phyloP scores from a whole-genome alignment of 2,888 invertebrate species.

The Blastobasis lacticolella region DNA sequence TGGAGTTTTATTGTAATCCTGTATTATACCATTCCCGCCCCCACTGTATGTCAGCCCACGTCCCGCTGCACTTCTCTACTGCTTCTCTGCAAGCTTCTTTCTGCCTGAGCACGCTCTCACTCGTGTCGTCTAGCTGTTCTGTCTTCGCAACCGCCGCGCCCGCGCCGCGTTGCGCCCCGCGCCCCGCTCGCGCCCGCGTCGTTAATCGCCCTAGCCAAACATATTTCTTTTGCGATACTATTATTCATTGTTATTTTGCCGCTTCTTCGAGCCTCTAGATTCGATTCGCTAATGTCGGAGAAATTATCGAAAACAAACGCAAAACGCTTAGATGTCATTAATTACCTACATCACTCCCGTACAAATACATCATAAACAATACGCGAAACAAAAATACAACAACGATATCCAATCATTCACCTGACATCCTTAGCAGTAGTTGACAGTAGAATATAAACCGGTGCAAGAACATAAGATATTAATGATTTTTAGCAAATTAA shows the following conservation, averaged over 20 bases:
- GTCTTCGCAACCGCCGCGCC: slow-evolving; percentile 38
- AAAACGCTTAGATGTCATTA: no score
- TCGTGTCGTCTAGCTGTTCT: slow-evolving; percentile 48
- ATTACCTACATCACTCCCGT: no score
- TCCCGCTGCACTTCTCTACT: slow-evolving; percentile 74
- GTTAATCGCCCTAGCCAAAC: slow-evolving; percentile 31
- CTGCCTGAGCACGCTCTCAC: slow-evolving; percentile 72
- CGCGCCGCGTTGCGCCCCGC: slow-evolving; percentile 37
- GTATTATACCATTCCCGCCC: slow-evolving; percentile 66
- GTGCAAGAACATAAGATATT: no score
- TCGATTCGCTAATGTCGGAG: slow-evolving; percentile 44
- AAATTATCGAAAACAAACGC: no score
- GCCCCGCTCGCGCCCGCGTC: slow-evolving; percentile 11
- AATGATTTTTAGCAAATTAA: no score
- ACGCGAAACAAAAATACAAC: no score
- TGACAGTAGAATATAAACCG: no score
- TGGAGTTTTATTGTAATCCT: slow-evolving; percentile 68
- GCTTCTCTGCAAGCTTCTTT: slow-evolving; percentile 74
- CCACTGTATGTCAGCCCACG: slow-evolving; percentile 69
- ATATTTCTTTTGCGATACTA: slow-evolving; percentile 55
- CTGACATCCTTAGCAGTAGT: no score
- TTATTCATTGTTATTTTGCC: slow-evolving; percentile 56
- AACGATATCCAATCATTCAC: no score
- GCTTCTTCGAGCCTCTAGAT: slow-evolving; percentile 62
- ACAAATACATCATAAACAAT: no score